Conservation (phyloP, 1,140 invertebrate species). For the Drosophila sechellia region DNA sequence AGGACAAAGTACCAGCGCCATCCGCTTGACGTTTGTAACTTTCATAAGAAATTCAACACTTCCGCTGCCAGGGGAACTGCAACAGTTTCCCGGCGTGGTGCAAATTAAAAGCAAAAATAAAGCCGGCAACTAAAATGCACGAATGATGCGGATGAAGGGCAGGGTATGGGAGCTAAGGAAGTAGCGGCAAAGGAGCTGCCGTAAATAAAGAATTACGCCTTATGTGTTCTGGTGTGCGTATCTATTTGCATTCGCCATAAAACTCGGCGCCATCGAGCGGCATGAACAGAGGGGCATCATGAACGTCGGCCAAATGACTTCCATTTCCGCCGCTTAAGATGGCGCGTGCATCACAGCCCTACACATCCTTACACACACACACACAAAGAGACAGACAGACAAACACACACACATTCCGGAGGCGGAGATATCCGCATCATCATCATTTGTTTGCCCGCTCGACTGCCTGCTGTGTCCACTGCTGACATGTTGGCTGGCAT, state of each 20-base stretch:
- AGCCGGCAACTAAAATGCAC: neutral
- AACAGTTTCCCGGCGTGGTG: slow-evolving; percentile 34
- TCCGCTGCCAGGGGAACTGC: slow-evolving; percentile 55
- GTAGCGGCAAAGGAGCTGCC: slow-evolving; percentile 12
- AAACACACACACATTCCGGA: neutral
- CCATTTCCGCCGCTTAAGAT: slow-evolving; percentile 80
- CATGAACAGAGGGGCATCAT: slow-evolving; percentile 61
- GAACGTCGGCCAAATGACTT: slow-evolving; percentile 77
- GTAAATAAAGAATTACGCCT: slow-evolving; percentile 72
- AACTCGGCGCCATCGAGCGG: slow-evolving; percentile 56
- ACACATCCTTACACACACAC: slow-evolving; percentile 30
- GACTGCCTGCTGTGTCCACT: slow-evolving; percentile 61
- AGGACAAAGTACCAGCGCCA: slow-evolving; percentile 20
- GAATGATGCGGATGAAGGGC: neutral
- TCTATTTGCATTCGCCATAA: slow-evolving; percentile 73
- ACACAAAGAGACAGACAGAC: slow-evolving; percentile 4
- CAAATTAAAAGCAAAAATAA: slow-evolving; percentile 44
- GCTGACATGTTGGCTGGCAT: slow-evolving; percentile 59
- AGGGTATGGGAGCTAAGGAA: slow-evolving; percentile 2
- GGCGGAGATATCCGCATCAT: slow-evolving; percentile 51
- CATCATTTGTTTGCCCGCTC: slow-evolving; percentile 73
- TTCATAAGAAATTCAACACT: slow-evolving; percentile 69
- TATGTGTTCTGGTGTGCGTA: slow-evolving; percentile 36
- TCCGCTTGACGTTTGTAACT: slow-evolving; percentile 47
- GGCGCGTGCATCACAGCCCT: slow-evolving; percentile 44